Evolutionary conservation across 2,888 invertebrate species (phyloP).

Genomic region (Tortrix viridana): DNA sequence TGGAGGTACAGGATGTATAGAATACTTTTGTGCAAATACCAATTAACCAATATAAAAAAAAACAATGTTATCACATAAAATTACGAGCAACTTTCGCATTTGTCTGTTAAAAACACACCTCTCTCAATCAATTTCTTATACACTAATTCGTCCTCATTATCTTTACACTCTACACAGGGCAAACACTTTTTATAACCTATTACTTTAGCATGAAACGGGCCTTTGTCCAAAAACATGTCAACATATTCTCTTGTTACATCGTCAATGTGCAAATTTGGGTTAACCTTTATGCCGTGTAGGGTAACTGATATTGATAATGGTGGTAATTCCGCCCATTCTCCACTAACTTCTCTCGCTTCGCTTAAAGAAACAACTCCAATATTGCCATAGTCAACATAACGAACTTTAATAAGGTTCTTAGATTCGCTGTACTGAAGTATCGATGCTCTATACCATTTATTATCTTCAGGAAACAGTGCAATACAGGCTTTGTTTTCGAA

Average conservation of each 20-base stretch:
- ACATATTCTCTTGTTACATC: constrained; percentile 8
- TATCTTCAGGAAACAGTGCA: constrained; percentile 78
- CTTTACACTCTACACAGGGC: constrained; percentile 22
- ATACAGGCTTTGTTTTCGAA: constrained; percentile 76
- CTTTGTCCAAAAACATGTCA: constrained; percentile 43
- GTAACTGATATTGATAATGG: constrained; percentile 13
- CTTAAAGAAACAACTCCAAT: constrained; percentile 63
- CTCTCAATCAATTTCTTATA: constrained; percentile 19
- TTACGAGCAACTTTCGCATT: constrained; percentile 2
- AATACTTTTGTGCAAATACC: no score
- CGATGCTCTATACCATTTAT: constrained; percentile 86
- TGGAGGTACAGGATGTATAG: no score
- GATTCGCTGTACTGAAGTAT: constrained; percentile 67
- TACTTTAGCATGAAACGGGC: constrained; percentile 23
- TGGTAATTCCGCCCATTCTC: constrained; percentile 18
- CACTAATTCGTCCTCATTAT: constrained; percentile 8
- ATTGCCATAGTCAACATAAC: constrained; percentile 88
- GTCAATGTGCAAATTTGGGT: constrained; percentile 6
- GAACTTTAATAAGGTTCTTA: constrained; percentile 69
- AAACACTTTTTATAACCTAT: constrained; percentile 12
- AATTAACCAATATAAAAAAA: not conserved
- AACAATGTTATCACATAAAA: not conserved
- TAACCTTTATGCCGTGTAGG: constrained; percentile 18
- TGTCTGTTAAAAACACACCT: constrained; percentile 13
- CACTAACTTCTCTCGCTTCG: constrained; percentile 47